Evolutionary conservation across 2,888 invertebrate species (phyloP), one percentile per base, ranked within the genome.

Genomic region (Macaria notata): DNA sequence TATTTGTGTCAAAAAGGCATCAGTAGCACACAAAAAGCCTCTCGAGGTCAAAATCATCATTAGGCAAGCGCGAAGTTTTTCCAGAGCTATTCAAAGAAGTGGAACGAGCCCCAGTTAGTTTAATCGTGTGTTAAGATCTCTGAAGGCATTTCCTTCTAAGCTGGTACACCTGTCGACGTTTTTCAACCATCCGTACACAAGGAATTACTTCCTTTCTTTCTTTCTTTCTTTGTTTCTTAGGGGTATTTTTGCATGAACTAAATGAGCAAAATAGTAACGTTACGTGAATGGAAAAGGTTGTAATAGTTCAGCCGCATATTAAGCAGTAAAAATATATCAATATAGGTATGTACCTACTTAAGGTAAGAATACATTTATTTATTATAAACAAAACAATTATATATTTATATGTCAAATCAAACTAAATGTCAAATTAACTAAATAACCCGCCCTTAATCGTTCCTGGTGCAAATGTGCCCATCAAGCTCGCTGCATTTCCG

Each of bases 81-180:
- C 36, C 45, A 42, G 19, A 56, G 44, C 43, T 29, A 31, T 31
- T 30, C 44, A 42, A 46, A 51, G 29, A 46, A 19, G 51, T 55
- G 48, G 58, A 64, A 56, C 41, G 51, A 46, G 47, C 57, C 33
- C 63, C 62, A 65, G 70, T 72, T 66, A 64, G 72, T 68, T 72
- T 68, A 72, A 73, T 73, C 70, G 70, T 63, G 69, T 69, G 73
- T 67, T 54, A 69, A 72, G 59, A 63, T 69, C 73, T 66, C 66
- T 68, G 68, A 67, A 67, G 69, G 69, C 66, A 66, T 65, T 68
- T 54, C 62, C 60, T 63, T 54, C 64, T 67, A 66, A 68, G 54
- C 54, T 63, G 66, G 60, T 59, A 62, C 66, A 68, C 66, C 67
- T 67, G 67, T 66, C 64, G 65, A 66, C 69, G 66, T 64, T 70